A percentile compares a stretch with the other conserved stretches of the same genome.
Evolutionary conservation across 2,888 invertebrate genomes (phyloP).

Genomic region (Rhimphoctona megacephalus): DNA sequence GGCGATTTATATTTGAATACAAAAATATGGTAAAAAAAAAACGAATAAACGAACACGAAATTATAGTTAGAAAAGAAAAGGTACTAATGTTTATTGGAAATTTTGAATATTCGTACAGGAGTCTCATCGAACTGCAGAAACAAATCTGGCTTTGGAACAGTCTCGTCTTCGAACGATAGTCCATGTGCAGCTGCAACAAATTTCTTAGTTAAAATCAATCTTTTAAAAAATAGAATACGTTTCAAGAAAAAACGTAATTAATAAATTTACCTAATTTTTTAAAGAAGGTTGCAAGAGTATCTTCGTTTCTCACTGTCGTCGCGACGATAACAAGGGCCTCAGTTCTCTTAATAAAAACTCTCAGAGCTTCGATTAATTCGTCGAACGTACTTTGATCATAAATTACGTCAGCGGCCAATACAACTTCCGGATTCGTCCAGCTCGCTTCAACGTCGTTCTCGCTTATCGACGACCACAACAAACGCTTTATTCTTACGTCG

Average conservation of each 20-base stretch:
- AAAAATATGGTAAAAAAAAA: not conserved
- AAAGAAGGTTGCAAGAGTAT: slow-evolving; percentile 88
- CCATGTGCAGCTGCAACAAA: slow-evolving; percentile 65
- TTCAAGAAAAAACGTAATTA: not conserved
- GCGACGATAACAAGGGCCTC: slow-evolving; percentile 85
- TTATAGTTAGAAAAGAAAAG: slow-evolving; percentile 9
- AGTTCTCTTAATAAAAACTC: slow-evolving; percentile 82
- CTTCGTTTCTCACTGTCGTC: slow-evolving; percentile 88
- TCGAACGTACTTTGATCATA: slow-evolving; percentile 87
- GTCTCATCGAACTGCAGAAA: slow-evolving; percentile 74
- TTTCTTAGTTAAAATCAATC: not conserved
- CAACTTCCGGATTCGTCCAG: slow-evolving; percentile 83
- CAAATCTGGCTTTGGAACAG: slow-evolving; percentile 69
- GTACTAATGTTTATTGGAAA: slow-evolving; percentile 69
- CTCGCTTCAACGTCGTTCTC: slow-evolving; percentile 73
- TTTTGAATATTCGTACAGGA: slow-evolving; percentile 79
- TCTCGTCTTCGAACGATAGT: slow-evolving; percentile 76
- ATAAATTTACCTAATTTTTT: slow-evolving; percentile 85
- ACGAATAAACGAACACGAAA: slow-evolving; percentile 4
- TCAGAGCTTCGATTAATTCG: slow-evolving; percentile 85
- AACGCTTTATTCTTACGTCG: slow-evolving; percentile 80
- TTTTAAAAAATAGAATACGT: no score
- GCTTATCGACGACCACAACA: slow-evolving; percentile 86
- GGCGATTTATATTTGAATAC: not conserved
- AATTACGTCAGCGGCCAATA: slow-evolving; percentile 88